phyloP scores from a whole-genome alignment of 2,797 vertebrate species.

The Vipera ursinii region DNA sequence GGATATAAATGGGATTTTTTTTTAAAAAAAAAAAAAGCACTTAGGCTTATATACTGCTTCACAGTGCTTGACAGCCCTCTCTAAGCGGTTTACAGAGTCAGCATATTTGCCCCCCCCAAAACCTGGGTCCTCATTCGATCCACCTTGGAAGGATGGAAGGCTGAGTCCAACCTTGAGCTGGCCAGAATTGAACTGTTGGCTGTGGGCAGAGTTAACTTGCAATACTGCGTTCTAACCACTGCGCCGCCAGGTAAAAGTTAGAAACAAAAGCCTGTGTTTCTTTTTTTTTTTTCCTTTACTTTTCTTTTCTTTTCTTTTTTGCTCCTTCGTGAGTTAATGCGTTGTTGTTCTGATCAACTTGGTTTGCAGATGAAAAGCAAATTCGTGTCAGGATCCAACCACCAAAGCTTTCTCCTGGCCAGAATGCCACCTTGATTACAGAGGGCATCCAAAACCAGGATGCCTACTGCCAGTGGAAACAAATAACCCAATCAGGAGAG shows the following conservation, averaged over 20 bases:
- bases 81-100: too few species aligned
- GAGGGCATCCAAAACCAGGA: accelerated
- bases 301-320: too few species aligned
- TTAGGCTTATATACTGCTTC: too few species aligned
- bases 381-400: accelerated
- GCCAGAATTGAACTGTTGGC: too few species aligned
- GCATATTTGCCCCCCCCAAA: too few species aligned
- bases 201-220: too few species aligned
- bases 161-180: too few species aligned
- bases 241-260: not conserved
- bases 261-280: not conserved
- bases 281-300: not conserved
- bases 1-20: too few species aligned
- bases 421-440: not conserved
- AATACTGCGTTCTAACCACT: too few species aligned
- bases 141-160: too few species aligned
- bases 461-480: accelerated
- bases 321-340: not conserved
- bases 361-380: not conserved
- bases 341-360: not conserved
- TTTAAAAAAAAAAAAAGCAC: not conserved
- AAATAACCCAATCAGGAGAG: accelerated
- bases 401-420: accelerated
- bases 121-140: too few species aligned
- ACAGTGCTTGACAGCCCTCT: too few species aligned